A percentile compares a stretch with the other conserved stretches of the same genome.
Evolutionary conservation across 2,888 invertebrate species (phyloP).

Genomic region (Epistrophe grossulariae): DNA sequence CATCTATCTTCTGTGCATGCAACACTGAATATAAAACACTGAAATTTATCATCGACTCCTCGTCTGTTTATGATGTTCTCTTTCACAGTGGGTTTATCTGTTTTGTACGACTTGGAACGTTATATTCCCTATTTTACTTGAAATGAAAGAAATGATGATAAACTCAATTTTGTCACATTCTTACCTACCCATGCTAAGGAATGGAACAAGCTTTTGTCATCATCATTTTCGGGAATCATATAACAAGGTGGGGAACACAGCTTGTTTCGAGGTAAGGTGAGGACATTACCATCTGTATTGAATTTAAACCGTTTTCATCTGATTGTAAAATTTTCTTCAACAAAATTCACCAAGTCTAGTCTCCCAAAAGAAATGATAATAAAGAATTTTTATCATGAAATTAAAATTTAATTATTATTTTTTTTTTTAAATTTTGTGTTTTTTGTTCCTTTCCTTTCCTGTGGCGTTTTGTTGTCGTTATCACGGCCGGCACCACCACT

Average conservation of each 20-base stretch:
- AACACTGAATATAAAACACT: constrained; percentile 64
- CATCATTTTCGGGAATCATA: not conserved
- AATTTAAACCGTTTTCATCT: not conserved
- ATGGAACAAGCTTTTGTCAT: constrained; percentile 4
- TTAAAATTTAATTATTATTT: constrained; percentile 37
- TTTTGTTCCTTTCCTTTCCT: not conserved
- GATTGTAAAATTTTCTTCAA: constrained; percentile 21
- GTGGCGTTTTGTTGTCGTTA: constrained; percentile 6
- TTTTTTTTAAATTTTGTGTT: not conserved
- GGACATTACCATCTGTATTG: not conserved
- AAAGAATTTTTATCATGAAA: constrained; percentile 30
- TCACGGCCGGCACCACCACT: not conserved
- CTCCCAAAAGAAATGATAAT: not conserved
- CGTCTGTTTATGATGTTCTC: constrained; percentile 60
- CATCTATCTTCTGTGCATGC: constrained; percentile 57
- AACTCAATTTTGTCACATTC: constrained; percentile 30
- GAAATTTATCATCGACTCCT: constrained; percentile 58
- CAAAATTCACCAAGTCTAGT: constrained; percentile 23
- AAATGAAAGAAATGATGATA: not conserved
- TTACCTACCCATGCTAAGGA: constrained; percentile 13
- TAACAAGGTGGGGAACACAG: not conserved
- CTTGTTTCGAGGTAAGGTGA: not conserved
- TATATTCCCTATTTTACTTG: not conserved
- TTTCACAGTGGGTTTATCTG: constrained; percentile 42
- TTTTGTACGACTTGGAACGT: constrained; percentile 9